Percentiles rank a stretch among this genome's conserved stretches.
These are phyloP conservation scores for Strix occidentalis DNA, from an alignment of 2,797 vertebrate genomes.

Conservation along the genomic window DNA sequence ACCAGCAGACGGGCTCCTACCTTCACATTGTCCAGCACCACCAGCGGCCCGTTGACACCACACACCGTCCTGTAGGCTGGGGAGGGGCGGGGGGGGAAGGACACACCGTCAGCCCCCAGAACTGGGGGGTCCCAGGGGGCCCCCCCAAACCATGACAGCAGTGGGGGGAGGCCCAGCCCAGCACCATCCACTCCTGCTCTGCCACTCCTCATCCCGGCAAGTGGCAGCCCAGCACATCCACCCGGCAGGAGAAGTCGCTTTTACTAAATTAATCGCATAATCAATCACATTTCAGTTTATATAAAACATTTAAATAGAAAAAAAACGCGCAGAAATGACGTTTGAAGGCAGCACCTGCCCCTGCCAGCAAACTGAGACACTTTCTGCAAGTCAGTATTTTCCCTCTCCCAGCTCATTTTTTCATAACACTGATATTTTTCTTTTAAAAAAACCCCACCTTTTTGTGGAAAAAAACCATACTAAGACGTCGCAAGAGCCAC, in stretches of 20 bases:
- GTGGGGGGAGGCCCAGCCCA: background rate
- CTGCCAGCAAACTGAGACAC: background rate
- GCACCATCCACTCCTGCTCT: background rate
- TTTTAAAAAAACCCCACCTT: no score
- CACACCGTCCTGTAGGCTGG: conserved; percentile 80
- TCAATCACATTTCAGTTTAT: no score
- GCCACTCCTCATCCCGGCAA: no score
- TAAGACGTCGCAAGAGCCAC: background rate
- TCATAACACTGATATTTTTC: no score
- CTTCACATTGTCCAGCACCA: conserved; percentile 83
- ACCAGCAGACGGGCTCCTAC: background rate
- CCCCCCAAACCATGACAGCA: background rate
- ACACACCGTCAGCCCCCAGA: background rate
- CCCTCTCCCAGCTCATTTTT: background rate
- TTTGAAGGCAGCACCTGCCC: no score
- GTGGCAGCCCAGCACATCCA: background rate
- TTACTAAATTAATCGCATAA: background rate
- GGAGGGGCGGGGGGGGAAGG: background rate
- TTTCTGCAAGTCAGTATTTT: background rate
- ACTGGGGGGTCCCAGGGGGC: background rate
- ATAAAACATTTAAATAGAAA: no score
- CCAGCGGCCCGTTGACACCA: conserved; percentile 78
- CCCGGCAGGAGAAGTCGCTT: background rate
- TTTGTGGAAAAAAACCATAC: background rate
- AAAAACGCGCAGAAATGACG: no score